phyloP scores from a whole-genome alignment of 2,888 invertebrate genomes.

The Trachelus troglodyta region DNA sequence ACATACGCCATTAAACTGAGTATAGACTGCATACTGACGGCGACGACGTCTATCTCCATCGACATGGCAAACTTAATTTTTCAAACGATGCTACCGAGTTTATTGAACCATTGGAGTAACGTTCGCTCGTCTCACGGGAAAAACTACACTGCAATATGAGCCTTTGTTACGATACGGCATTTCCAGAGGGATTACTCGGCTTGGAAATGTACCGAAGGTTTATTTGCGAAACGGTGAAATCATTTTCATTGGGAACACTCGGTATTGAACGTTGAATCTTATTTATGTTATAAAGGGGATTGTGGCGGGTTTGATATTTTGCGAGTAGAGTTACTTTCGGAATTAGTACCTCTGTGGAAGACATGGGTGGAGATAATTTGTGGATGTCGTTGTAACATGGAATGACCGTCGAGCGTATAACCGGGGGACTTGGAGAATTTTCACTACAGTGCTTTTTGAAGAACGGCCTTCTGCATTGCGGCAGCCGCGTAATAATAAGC shows the following conservation, averaged over 20 bases:
- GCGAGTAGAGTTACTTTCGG: not conserved
- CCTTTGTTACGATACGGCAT: not conserved
- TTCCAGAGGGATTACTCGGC: not conserved
- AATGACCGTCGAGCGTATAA: not conserved
- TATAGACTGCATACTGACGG: not conserved
- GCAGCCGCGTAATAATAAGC: not conserved
- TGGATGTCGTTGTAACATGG: not conserved
- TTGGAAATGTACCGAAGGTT: not conserved
- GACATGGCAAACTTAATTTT: conserved; percentile 36
- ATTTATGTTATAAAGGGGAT: not conserved
- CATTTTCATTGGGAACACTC: not conserved
- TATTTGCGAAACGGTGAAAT: not conserved
- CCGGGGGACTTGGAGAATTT: not conserved
- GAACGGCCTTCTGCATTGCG: not conserved
- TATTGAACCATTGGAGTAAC: not conserved
- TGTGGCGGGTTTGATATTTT: not conserved
- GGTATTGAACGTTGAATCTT: not conserved
- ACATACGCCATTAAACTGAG: not conserved
- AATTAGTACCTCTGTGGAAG: not conserved
- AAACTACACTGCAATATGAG: not conserved
- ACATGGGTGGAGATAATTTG: not conserved
- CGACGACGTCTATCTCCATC: conserved; percentile 33
- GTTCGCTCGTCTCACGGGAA: not conserved
- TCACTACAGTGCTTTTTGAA: not conserved
- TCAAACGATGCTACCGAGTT: conserved; percentile 21